Base-by-base conservation (phyloP, 64 coral and sea anemone species). In the Cladopsammia gracilis region DNA sequence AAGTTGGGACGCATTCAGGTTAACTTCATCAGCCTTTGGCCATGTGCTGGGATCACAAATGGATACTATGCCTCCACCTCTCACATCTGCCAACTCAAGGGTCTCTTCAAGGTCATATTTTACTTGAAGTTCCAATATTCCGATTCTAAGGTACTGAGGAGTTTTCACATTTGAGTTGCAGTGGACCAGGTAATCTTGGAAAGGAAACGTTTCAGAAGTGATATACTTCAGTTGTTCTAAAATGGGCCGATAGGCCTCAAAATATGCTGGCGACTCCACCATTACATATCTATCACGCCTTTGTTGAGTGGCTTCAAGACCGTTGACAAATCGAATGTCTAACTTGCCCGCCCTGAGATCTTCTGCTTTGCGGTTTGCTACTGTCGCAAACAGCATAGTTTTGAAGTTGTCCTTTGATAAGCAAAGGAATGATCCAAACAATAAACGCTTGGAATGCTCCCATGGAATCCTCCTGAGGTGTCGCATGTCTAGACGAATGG, bases 361-460 rank as follows among this genome's bases (percentile, higher is more conserved):
- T 47, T 91, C 89, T n/a, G 89, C 70, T 57, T 95, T 62, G 48
- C 94, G 94, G 59, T 95, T 90, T 0, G 94, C 82, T 24, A 95
- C 83, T 11, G 94, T 95, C 16, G 89, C 87, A 86, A 95, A 95
- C 22, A 95, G 18, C 82, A 87, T 91, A 8, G 94, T 80, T 62
- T 87, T 78, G 54, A 86, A 86, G 5, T 66, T 72, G 70, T 87
- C 83, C 48, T 71, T 56, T 75, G 89, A 91, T 25, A 95, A 18
- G 25, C 94, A 95, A 42, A 91, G 75, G 54, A 95, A 95, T 19
- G 94, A 95, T 54, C 94, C 94, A 82, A 87, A 95, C 48, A 91
- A 77, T 49, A 95, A 88, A 25, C 94, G 90, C 73, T 95, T 95
- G 44, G 94, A 95, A 67, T 95, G 88, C n/a, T 91, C 76, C 94